Percentiles rank a stretch among this genome's conserved stretches.
Conservation (phyloP, 2,888 invertebrate genomes). For the Amaurobius ferox region DNA sequence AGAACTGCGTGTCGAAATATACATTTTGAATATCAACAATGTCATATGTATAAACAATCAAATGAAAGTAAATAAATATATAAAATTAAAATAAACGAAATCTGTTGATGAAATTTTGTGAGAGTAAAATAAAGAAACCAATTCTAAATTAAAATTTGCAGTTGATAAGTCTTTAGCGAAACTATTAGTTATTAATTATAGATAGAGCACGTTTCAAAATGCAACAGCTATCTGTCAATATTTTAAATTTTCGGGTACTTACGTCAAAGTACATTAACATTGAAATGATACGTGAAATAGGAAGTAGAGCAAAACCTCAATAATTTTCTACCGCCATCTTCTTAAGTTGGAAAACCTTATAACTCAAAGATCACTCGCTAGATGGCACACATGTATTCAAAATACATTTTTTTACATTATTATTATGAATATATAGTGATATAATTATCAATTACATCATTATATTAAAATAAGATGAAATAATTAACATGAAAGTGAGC, state of each 20-base stretch:
- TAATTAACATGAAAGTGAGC: too few species aligned
- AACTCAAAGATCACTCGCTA: background rate
- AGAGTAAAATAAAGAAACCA: too few species aligned
- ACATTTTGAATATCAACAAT: background rate
- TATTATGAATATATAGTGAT: too few species aligned
- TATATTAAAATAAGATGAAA: too few species aligned
- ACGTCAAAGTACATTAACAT: slow-evolving; percentile 1
- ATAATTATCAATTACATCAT: too few species aligned
- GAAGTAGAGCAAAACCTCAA: slow-evolving; percentile 3
- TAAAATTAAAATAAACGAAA: too few species aligned
- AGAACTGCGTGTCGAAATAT: background rate
- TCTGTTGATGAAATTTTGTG: too few species aligned
- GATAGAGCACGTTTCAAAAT: background rate
- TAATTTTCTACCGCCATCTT: background rate
- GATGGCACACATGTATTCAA: background rate
- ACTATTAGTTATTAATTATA: too few species aligned
- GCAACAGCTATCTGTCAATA: background rate
- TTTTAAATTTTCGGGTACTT: background rate
- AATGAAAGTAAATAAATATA: too few species aligned
- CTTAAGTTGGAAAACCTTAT: background rate
- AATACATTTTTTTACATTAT: too few species aligned
- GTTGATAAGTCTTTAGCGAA: too few species aligned
- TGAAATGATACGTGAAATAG: background rate
- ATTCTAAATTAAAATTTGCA: too few species aligned
- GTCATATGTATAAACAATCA: background rate